phyloP scores from a whole-genome alignment of 2,888 invertebrate species.

The Pterostichus niger region DNA sequence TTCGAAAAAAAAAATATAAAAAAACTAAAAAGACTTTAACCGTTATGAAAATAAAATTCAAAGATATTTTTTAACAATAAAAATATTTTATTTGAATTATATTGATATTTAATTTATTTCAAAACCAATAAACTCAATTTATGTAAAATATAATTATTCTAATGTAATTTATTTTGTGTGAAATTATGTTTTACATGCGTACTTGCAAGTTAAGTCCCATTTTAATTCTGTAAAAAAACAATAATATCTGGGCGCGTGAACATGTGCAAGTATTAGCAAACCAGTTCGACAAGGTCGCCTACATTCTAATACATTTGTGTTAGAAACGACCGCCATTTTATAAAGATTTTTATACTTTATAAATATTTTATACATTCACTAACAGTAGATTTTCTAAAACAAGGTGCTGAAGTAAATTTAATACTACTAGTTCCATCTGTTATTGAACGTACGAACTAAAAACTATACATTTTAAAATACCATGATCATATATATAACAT shows the following conservation, averaged over 20 bases:
- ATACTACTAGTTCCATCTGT: constrained; percentile 24
- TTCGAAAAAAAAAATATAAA: too few relatives aligned
- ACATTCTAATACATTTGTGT: constrained; percentile 68
- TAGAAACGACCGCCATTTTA: constrained; percentile 61
- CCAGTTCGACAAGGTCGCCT: constrained; percentile 69
- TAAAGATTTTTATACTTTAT: constrained; percentile 51
- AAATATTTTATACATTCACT: constrained; percentile 51
- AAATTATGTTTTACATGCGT: neutral
- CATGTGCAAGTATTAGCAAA: constrained; percentile 64
- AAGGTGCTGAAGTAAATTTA: neutral
- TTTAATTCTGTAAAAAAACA: constrained; percentile 33
- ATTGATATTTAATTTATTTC: too few relatives aligned
- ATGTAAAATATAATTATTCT: too few relatives aligned
- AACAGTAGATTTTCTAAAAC: neutral
- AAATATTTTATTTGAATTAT: too few relatives aligned
- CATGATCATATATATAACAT: neutral
- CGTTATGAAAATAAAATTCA: too few relatives aligned
- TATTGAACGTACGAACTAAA: neutral
- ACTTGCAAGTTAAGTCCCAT: constrained; percentile 19
- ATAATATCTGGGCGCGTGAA: constrained; percentile 43
- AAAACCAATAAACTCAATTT: too few relatives aligned
- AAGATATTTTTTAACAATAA: too few relatives aligned
- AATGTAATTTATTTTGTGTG: too few relatives aligned
- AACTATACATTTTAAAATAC: neutral
- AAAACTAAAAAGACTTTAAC: too few relatives aligned